Percentiles rank a stretch among this genome's conserved stretches.
These are phyloP conservation scores for Jaculus jaculus DNA, from an alignment of 2,113 vertebrate species.

Conservation along the genomic window DNA sequence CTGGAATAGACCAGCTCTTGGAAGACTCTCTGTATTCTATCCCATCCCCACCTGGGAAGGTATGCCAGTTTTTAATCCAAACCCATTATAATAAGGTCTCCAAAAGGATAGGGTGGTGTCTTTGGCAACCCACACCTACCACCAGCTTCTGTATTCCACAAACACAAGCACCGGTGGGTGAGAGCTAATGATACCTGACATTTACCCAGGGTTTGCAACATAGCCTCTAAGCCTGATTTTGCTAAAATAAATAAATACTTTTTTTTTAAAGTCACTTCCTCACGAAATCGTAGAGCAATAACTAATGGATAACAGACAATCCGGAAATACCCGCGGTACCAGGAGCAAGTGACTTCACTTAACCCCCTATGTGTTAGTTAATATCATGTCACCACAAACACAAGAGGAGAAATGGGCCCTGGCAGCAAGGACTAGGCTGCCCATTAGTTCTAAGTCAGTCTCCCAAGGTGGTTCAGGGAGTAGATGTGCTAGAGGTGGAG, in stretches of 20 bases:
- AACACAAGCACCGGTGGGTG: slow-evolving; percentile 18
- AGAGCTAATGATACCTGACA: slow-evolving; percentile 48
- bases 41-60: background rate
- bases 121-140: slow-evolving; percentile 47
- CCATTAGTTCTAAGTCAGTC: background rate
- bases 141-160: background rate
- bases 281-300: background rate
- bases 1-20: background rate
- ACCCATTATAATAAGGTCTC: background rate
- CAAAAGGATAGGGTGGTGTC: background rate
- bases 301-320: background rate
- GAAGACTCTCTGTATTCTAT: background rate
- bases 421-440: background rate
- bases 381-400: background rate
- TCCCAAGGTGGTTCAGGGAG: background rate
- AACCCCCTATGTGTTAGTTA: background rate
- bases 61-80: background rate
- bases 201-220: background rate
- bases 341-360: background rate
- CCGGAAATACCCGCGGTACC: background rate
- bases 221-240: slow-evolving; percentile 31
- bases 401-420: background rate
- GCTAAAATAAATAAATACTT: slow-evolving; percentile 33
- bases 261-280: slow-evolving; percentile 55
- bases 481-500: background rate